Evolutionary conservation across 2,888 invertebrate genomes (phyloP), one percentile per base, ranked within the genome.

Genomic region (Meta bourneti): DNA sequence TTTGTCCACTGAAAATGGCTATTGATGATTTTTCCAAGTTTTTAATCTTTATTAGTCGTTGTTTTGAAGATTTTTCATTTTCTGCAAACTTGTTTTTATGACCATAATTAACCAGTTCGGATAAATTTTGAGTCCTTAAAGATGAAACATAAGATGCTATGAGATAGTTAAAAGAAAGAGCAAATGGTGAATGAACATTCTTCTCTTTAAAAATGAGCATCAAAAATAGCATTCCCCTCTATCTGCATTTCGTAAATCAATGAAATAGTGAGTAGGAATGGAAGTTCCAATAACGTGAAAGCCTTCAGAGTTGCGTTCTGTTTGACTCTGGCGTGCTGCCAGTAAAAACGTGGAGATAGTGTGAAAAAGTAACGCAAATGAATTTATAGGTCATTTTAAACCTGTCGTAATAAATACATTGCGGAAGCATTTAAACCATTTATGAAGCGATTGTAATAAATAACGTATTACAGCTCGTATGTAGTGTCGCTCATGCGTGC

Each of bases 341-440:
- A 79, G 61, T 79, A 34, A 34, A 34, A 61, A 34, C 61, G 13
- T n/a, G n/a, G 7, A 54, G 61, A 79, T 79, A 79, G 61, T 11
- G 16, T 61, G 54, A 79, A 79, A 61, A 79, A 20, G 79, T 77
- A 69, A 20, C 20, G 54, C 34, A 79, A 34, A 61, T 79, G 61
- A 79, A 79, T 79, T 79, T 61, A 61, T 61, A 16, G 61, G 16
- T 61, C 61, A 61, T 61, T 61, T 61, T 54, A 77, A 77, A 77
- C 77, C 77, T n/a, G 52, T 77, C 72, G 77, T 77, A 77, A 77
- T 77, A 77, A 20, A 52, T 77, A 34, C 34, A 34, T 34, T 34
- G 34, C 34, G 34, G 1, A 34, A 34, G 34, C 34, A 34, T 34
- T 34, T 34, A 34, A 34, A 34, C 34, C 34, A 34, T 34, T 34